Percentiles rank a stretch among this genome's conserved stretches.
Conservation (phyloP, 2,888 invertebrate genomes). For the Drosophila putrida region DNA sequence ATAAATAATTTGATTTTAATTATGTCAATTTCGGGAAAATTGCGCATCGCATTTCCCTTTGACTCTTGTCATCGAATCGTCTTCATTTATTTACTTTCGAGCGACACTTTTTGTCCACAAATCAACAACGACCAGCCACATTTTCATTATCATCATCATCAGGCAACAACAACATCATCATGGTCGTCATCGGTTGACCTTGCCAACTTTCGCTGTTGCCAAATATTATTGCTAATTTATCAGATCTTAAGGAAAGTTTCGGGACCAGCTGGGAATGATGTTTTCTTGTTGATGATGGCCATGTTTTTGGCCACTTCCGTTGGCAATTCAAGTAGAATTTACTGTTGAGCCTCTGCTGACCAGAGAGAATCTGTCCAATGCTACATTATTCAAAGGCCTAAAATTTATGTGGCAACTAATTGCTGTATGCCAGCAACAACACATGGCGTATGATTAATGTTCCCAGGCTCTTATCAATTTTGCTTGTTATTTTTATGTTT, state of each 20-base stretch:
- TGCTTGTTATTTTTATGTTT: slow-evolving; percentile 12
- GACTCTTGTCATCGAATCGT: slow-evolving; percentile 50
- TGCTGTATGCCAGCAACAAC: slow-evolving; percentile 58
- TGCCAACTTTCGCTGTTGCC: slow-evolving; percentile 67
- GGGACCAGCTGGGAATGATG: slow-evolving; percentile 38
- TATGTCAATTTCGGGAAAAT: slow-evolving; percentile 64
- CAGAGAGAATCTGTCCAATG: slow-evolving; percentile 30
- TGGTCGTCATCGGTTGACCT: slow-evolving; percentile 58
- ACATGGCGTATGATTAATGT: slow-evolving; percentile 79
- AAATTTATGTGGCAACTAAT: slow-evolving; percentile 70
- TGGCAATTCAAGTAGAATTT: slow-evolving; percentile 66
- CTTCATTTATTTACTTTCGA: slow-evolving; percentile 38
- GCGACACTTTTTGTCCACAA: slow-evolving; percentile 35
- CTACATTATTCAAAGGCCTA: slow-evolving; percentile 65
- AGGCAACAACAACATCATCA: slow-evolving; percentile 25
- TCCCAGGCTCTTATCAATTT: slow-evolving; percentile 59
- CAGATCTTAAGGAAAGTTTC: slow-evolving; percentile 48
- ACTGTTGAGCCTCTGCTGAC: slow-evolving; percentile 38
- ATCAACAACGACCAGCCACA: slow-evolving; percentile 40
- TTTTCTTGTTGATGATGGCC: slow-evolving; percentile 29
- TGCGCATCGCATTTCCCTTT: slow-evolving; percentile 33
- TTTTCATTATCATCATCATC: slow-evolving; percentile 29
- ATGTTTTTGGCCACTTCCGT: slow-evolving; percentile 63
- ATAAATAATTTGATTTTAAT: slow-evolving; percentile 73
- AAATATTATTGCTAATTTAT: slow-evolving; percentile 75